A percentile compares a stretch with the other conserved stretches of the same genome.
Conservation (phyloP, 2,888 invertebrate genomes). For the Eubasilissa splendida region DNA sequence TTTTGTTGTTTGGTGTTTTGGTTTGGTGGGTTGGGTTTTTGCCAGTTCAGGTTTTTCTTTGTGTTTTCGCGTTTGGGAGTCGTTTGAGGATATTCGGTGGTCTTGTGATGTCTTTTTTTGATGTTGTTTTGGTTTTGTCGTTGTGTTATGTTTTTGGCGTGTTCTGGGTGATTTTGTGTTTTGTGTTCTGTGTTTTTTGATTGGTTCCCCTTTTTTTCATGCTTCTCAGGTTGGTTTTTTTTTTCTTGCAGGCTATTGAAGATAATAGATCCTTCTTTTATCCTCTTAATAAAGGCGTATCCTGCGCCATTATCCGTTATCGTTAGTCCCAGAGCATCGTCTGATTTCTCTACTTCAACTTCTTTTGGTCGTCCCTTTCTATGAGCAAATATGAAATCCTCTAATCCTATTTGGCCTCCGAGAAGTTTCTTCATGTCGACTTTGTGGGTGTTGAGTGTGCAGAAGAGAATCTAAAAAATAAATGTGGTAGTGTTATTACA, state of each 20-base stretch:
- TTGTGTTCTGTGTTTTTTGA: too few species aligned
- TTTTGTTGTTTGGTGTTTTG: too few species aligned
- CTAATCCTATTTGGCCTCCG: conserved; percentile 96
- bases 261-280: conserved; percentile 94
- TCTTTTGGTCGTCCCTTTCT: conserved; percentile 96
- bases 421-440: conserved; percentile 96
- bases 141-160: too few species aligned
- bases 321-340: conserved; percentile 95
- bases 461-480: conserved; percentile 94
- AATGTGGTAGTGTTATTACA: not conserved
- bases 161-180: too few species aligned
- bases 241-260: conserved; percentile 85
- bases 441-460: conserved; percentile 98
- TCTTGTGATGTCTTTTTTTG: too few species aligned
- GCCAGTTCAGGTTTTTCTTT: too few species aligned
- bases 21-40: too few species aligned
- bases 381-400: conserved; percentile 99
- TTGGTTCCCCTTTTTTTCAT: too few species aligned
- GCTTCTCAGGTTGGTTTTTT: too few species aligned
- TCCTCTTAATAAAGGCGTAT: conserved; percentile 97
- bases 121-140: too few species aligned
- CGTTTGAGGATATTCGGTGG: too few species aligned
- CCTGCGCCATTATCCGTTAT: conserved; percentile 99
- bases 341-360: conserved; percentile 93
- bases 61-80: too few species aligned